Conservation (phyloP, 2,797 vertebrate genomes). For the Acanthornis magna region DNA sequence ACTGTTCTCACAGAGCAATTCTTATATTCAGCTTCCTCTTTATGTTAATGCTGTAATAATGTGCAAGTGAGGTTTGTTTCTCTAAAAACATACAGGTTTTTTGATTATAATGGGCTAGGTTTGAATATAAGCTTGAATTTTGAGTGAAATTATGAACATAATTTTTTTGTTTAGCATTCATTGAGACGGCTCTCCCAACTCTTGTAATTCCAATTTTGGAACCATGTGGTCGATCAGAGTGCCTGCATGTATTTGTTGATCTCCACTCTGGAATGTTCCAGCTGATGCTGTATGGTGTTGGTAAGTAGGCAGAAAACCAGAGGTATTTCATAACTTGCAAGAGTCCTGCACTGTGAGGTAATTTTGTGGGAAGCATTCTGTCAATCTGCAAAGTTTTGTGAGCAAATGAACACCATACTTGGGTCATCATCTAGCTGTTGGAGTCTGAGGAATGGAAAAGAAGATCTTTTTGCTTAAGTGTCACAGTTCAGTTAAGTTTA, state of each 20-base stretch:
- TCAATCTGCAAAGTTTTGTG: not conserved
- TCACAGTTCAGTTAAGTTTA: not conserved
- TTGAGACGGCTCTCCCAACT: constrained; percentile 94
- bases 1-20: not conserved
- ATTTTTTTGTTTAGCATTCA: constrained; percentile 83
- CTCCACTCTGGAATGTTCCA: constrained; percentile 99
- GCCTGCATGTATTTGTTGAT: constrained; percentile 97
- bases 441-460: not conserved
- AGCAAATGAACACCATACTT: not conserved
- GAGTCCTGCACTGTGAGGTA: not conserved
- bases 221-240: constrained; percentile 95
- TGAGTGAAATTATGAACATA: not conserved
- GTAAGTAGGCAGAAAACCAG: constrained; percentile 76
- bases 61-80: not conserved
- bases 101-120: not conserved
- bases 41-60: not conserved
- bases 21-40: not conserved
- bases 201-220: constrained; percentile 95
- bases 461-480: not conserved
- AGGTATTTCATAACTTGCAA: not conserved
- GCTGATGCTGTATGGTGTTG: constrained; percentile 95
- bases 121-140: not conserved
- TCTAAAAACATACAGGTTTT: not conserved
- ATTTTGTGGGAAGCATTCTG: not conserved
- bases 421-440: not conserved